Evolutionary conservation across 2,797 vertebrate species (phyloP).

Genomic region (Glyptemys insculpta): DNA sequence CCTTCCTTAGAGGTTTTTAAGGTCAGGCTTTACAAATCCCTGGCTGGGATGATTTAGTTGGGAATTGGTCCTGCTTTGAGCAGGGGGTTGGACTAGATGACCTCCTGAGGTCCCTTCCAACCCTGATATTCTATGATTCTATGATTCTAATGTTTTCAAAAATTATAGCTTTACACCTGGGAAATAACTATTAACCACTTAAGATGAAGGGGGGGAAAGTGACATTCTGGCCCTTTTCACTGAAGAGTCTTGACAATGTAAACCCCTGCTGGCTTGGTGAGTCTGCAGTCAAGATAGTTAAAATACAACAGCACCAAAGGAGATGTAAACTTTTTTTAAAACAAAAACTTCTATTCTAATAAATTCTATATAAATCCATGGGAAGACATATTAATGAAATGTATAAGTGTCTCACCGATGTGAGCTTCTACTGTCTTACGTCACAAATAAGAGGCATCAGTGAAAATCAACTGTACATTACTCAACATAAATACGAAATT

Average conservation of each 20-base stretch:
- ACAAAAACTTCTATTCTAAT: not conserved
- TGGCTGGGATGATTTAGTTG: too few species aligned
- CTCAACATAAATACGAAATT: accelerated
- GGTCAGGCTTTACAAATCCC: too few species aligned
- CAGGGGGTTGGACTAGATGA: too few species aligned
- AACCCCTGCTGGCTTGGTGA: not conserved
- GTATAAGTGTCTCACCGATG: accelerated
- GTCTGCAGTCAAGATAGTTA: not conserved
- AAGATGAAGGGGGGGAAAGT: not conserved
- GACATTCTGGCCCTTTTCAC: not conserved
- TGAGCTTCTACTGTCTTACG: accelerated
- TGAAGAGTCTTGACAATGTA: accelerated
- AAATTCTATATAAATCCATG: not conserved
- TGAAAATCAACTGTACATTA: not conserved
- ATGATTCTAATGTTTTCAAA: not conserved
- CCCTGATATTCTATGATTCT: too few species aligned
- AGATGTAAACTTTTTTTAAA: constrained; percentile 11
- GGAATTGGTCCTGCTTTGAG: too few species aligned
- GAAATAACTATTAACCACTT: not conserved
- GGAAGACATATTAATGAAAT: not conserved
- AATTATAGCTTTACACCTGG: not conserved
- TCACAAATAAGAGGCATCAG: accelerated
- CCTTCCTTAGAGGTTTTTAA: too few species aligned
- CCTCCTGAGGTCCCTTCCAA: too few species aligned
- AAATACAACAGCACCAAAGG: not conserved